These are phyloP conservation scores for Cyphomyrmex costatus DNA, from an alignment of 1,140 invertebrate species.

Conservation along the genomic window DNA sequence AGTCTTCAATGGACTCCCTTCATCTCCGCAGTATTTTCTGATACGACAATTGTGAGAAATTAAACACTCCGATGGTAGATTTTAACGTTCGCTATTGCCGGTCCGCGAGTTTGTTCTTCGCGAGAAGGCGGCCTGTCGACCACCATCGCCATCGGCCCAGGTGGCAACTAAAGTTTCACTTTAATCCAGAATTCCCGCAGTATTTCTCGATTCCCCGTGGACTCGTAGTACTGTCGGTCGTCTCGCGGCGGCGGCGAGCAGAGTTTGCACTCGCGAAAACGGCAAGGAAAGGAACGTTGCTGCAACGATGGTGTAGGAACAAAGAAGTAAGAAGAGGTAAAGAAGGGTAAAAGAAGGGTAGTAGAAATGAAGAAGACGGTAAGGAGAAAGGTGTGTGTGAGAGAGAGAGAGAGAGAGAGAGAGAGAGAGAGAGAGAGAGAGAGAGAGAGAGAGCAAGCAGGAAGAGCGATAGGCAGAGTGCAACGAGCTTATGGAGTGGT, in stretches of 20 bases:
- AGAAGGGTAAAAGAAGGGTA: conserved; percentile 30
- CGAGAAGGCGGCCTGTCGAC: conserved; percentile 7
- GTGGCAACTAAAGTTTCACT: conserved; percentile 72
- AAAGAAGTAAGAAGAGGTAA: conserved; percentile 29
- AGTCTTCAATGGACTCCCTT: background rate
- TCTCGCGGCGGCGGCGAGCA: conserved; percentile 48
- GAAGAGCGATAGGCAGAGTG: conserved; percentile 35
- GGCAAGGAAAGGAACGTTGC: background rate
- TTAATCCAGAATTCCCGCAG: conserved; percentile 71
- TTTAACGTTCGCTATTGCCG: conserved; percentile 11
- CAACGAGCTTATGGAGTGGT: conserved; percentile 15
- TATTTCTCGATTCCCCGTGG: conserved; percentile 63
- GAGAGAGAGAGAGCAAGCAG: no score
- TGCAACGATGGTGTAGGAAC: conserved; percentile 30
- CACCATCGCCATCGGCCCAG: conserved; percentile 41
- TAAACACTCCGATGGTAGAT: background rate
- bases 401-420: no score
- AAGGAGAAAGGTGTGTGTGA: no score
- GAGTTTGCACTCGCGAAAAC: conserved; percentile 22
- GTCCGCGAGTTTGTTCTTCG: conserved; percentile 39
- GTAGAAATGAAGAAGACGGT: background rate
- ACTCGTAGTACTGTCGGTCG: conserved; percentile 50
- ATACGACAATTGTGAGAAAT: conserved; percentile 14
- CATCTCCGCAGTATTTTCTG: background rate
- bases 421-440: no score